phyloP scores from a whole-genome alignment of 1,140 invertebrate species.

The Zaprionus nigranus region DNA sequence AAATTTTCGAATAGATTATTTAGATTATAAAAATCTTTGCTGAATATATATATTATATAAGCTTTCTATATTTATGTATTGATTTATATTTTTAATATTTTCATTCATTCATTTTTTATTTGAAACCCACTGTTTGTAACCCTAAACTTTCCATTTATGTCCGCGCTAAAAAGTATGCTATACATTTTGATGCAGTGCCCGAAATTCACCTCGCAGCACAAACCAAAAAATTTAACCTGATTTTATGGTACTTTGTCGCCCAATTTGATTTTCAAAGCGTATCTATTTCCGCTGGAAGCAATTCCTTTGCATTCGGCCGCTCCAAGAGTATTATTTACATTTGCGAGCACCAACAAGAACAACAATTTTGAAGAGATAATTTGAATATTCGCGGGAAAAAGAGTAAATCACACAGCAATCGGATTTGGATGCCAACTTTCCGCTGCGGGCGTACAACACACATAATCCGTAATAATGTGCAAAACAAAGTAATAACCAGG shows the following conservation, averaged over 20 bases:
- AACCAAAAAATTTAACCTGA: not conserved
- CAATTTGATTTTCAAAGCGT: not conserved
- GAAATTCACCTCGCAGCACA: not conserved
- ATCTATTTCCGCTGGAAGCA: not conserved
- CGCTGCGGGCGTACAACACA: slow-evolving; percentile 13
- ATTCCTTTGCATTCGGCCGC: not conserved
- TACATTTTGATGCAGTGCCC: not conserved
- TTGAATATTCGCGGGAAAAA: not conserved
- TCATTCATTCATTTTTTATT: not conserved
- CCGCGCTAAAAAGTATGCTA: not conserved
- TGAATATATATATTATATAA: too few species aligned
- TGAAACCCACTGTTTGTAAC: not conserved
- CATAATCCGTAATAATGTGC: slow-evolving; percentile 42
- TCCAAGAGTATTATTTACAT: not conserved
- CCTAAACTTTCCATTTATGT: too few species aligned
- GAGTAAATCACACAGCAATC: not conserved
- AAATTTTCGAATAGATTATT: too few species aligned
- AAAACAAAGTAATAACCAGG: slow-evolving; percentile 34
- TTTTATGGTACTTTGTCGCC: not conserved
- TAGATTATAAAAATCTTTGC: too few species aligned
- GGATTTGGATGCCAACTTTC: slow-evolving; percentile 14
- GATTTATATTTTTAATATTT: not conserved
- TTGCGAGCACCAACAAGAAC: not conserved
- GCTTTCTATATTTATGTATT: not conserved
- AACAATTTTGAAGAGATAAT: not conserved